Evolutionary conservation across 2,797 vertebrate species (phyloP), one percentile per base, ranked within the genome.

Genomic region (Protonibea diacanthus): DNA sequence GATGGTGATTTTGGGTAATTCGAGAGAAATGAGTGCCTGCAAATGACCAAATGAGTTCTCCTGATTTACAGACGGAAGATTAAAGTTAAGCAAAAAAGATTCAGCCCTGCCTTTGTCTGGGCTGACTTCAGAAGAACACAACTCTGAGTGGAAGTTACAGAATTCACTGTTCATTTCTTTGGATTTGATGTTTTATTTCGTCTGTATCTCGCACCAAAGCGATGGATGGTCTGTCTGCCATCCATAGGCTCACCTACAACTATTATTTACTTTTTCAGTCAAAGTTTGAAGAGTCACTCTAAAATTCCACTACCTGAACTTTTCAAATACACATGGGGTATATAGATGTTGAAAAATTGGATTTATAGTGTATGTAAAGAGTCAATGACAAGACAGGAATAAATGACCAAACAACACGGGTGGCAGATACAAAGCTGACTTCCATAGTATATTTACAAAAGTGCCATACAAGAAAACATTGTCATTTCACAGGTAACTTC

Each of bases 391-490:
- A 51, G 29, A 59, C 47, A 51, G 20, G 40, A 72, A 75, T 25
- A 63, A 73, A 76, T 11, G 12, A 61, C 5, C 21, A 49, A 15
- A 56, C 33, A 25, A 20, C 12, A 71, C 21, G 11, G 17, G 33
- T 48, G 66, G 60, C 47, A 60, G 53, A 72, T 73, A 65, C 9
- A 65, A 74, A 71, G 60, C 73, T 29, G n/a, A 72, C 9, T 69
- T 76, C 9, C 44, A 72, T 59, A n/a, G 49, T 77, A 63, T 86
- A 80, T 83, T 83, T 80, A 86, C 70, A 86, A 80, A 86, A 83
- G 65, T 67, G 65, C 45, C 64, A 52, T 23, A 71, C 38, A 80
- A 71, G 27, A 53, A 83, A 68, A 80, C 73, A 61, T 59, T 9
- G 18, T 59, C 71, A 58, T 64, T 63, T 74, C 60, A 83, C 69